Base-by-base conservation (phyloP, 1,140 invertebrate species). In the Pseudomyrmex pallidus region DNA sequence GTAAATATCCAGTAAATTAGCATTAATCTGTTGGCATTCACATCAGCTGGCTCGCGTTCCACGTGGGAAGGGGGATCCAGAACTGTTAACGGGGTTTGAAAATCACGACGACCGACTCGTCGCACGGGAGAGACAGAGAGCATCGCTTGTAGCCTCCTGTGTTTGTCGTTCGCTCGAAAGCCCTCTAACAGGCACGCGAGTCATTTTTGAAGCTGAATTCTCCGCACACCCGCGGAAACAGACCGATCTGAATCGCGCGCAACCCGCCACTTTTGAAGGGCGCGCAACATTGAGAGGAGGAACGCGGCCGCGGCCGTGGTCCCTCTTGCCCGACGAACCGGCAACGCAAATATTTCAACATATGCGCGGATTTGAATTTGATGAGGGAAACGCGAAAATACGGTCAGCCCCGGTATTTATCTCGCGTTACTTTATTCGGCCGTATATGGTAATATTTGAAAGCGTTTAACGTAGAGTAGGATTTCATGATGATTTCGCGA, bases 1-100 rank as follows among this genome's bases (percentile, higher is more conserved):
- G 89, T 85, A 90, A 90, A 90, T 90, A 90, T 83, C 83, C 77
- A 87, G 87, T 89, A 89, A 90, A 90, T 90, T 90, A 90, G 89
- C 90, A 87, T 85, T 90, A 90, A 90, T 90, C 85, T 84, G 80
- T 89, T 90, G 50, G 84, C 83, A 59, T 73, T 85, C 57, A 50
- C 25, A 80, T 89, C 63, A 61, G 25, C 52, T 13, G 50, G 74
- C 77, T 86, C 35, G 35, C 35, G 74, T 82, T 83, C 84, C 76
- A 82, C 56, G 56, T 20, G 57, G 67, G 61, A n/a, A 7, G 5
- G 5, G 5, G 35, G 4, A 35, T 35, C 35, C 35, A 35, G 35
- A 35, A 35, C 84, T 83, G 67, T 74, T 85, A 88, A 80, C 73
- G 64, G 54, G 35, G 35, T 80, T 87, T 66, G 82, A 88, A 87